Percentiles rank a stretch among this genome's conserved stretches.
phyloP scores from a whole-genome alignment of 1,140 invertebrate genomes.

The Zophobas atratus region DNA sequence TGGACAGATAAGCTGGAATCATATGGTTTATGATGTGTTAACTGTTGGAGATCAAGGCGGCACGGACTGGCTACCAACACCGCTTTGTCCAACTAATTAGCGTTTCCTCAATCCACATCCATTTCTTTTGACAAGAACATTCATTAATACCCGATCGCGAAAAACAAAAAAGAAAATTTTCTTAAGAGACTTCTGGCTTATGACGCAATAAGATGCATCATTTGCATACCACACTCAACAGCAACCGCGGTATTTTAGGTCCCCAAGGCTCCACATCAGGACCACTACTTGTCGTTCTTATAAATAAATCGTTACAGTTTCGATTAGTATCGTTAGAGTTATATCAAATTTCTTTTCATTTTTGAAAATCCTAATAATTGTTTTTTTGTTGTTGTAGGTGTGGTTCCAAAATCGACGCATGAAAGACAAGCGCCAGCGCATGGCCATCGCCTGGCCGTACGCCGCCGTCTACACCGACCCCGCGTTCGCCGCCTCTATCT shows the following conservation, averaged over 20 bases:
- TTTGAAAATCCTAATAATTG: constrained; percentile 45
- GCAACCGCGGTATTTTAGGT: too few relatives aligned
- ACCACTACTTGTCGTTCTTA: too few relatives aligned
- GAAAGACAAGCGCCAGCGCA: constrained; percentile 97
- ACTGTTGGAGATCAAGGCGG: constrained; percentile 61
- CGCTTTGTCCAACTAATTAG: constrained; percentile 56
- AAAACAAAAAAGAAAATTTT: too few relatives aligned
- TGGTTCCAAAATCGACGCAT: constrained; percentile 99
- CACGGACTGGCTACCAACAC: background rate
- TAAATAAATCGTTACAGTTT: background rate
- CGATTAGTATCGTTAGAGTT: background rate
- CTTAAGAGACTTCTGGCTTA: too few relatives aligned
- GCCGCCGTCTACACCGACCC: constrained; percentile 94
- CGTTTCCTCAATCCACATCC: background rate
- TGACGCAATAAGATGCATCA: too few relatives aligned
- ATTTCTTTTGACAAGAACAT: too few relatives aligned
- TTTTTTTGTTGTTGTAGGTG: constrained; percentile 78
- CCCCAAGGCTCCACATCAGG: too few relatives aligned
- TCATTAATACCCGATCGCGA: too few relatives aligned
- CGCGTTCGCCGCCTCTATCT: constrained; percentile 89
- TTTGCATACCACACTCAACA: too few relatives aligned
- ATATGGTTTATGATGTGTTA: constrained; percentile 64
- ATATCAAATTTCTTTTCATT: background rate
- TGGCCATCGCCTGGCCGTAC: constrained; percentile 96
- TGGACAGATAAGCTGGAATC: constrained; percentile 63